Conservation (phyloP, 2,113 vertebrate species). For the Etheostoma spectabile region DNA sequence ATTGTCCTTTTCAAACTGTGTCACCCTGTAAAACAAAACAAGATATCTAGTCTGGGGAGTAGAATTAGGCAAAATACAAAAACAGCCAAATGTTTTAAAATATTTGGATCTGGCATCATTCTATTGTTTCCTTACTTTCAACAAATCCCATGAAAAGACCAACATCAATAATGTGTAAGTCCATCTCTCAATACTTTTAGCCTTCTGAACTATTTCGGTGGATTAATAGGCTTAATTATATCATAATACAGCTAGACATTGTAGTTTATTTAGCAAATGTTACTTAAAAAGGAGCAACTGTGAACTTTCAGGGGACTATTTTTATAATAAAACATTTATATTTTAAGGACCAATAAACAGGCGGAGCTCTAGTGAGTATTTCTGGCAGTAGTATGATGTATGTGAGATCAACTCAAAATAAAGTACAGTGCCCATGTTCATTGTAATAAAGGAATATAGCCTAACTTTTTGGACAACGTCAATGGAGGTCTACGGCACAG, state of each 20-base stretch:
- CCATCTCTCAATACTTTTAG: background rate
- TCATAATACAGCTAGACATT: background rate
- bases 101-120: constrained; percentile 2
- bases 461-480: background rate
- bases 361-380: background rate
- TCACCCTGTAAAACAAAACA: constrained; percentile 87
- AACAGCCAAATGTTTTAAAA: background rate
- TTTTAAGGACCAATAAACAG: background rate
- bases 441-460: constrained; percentile 1
- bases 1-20: constrained; percentile 95
- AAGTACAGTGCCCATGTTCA: background rate
- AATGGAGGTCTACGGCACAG: background rate
- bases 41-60: background rate
- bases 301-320: background rate
- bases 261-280: background rate
- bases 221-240: background rate
- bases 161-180: background rate
- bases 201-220: background rate
- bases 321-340: background rate
- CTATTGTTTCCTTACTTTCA: background rate
- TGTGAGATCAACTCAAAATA: background rate
- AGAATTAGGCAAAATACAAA: constrained; percentile 6
- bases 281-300: background rate
- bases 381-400: background rate
- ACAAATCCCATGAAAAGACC: constrained; percentile 11